Conservation (phyloP, 1,140 invertebrate species). For the Psilanteris sp. region DNA sequence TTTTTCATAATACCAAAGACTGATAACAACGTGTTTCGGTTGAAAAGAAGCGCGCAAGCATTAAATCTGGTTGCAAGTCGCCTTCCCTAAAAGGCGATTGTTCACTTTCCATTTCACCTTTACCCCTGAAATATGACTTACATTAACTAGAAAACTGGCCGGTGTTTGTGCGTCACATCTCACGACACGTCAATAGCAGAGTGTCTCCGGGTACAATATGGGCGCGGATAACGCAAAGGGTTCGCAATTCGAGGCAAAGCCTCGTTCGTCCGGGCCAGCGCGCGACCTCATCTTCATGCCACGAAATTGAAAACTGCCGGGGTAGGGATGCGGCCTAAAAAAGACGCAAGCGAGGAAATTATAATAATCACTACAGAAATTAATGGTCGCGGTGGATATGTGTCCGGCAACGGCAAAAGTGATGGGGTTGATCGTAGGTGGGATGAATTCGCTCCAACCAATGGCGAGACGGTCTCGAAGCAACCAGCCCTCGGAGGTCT, state of each 20-base stretch:
- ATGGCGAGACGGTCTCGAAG: slow-evolving; percentile 59
- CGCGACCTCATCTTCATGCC: slow-evolving; percentile 18
- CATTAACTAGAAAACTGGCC: slow-evolving; percentile 32
- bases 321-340: slow-evolving; percentile 2
- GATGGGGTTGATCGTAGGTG: slow-evolving; percentile 60
- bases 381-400: slow-evolving; percentile 69
- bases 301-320: slow-evolving; percentile 45
- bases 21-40: no score
- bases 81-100: slow-evolving; percentile 2
- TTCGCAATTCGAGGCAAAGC: slow-evolving; percentile 1
- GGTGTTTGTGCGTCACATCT: slow-evolving; percentile 52
- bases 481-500: slow-evolving; percentile 68
- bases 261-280: background rate
- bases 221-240: slow-evolving; percentile 39
- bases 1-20: no score
- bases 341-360: slow-evolving; percentile 66
- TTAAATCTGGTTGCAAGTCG: no score
- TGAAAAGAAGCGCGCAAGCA: no score
- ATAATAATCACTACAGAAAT: slow-evolving; percentile 77
- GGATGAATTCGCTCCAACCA: slow-evolving; percentile 63
- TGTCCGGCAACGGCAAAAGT: slow-evolving; percentile 50
- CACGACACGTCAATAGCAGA: slow-evolving; percentile 55
- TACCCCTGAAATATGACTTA: slow-evolving; percentile 38
- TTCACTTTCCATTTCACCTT: slow-evolving; percentile 58
- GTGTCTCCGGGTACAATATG: slow-evolving; percentile 46